A percentile compares a stretch with the other conserved stretches of the same genome.
These are phyloP conservation scores for Trachymyrmex septentrionalis DNA, from an alignment of 1,140 invertebrate genomes.

Conservation along the genomic window DNA sequence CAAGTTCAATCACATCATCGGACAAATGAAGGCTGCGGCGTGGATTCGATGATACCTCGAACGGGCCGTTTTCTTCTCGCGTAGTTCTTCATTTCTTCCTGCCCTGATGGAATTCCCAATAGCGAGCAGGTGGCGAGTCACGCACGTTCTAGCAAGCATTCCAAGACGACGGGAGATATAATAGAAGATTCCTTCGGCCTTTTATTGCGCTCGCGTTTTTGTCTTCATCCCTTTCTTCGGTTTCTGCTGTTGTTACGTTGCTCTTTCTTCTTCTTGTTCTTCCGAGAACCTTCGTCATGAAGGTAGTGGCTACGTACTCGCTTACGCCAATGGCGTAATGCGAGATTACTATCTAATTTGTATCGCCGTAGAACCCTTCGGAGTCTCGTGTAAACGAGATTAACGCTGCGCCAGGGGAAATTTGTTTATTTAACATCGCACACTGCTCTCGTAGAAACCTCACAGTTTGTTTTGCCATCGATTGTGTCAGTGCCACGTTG, in stretches of 20 bases:
- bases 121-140: slow-evolving; percentile 59
- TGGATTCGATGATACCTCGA: slow-evolving; percentile 43
- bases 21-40: slow-evolving; percentile 36
- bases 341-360: slow-evolving; percentile 75
- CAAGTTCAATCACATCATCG: slow-evolving; percentile 52
- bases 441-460: neutral
- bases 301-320: slow-evolving; percentile 34
- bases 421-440: slow-evolving; percentile 69
- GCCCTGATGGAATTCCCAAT: slow-evolving; percentile 44
- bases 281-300: slow-evolving; percentile 36
- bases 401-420: slow-evolving; percentile 56
- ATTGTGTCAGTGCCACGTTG: neutral
- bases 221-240: neutral
- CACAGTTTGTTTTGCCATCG: neutral
- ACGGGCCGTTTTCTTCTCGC: slow-evolving; percentile 12
- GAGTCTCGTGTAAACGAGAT: slow-evolving; percentile 62
- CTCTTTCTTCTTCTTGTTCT: slow-evolving; percentile 34
- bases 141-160: slow-evolving; percentile 57
- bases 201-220: slow-evolving; percentile 32
- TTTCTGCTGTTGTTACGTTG: neutral
- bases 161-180: slow-evolving; percentile 15
- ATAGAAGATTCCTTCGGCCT: slow-evolving; percentile 28
- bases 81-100: slow-evolving; percentile 9
- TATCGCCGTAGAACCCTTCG: slow-evolving; percentile 69
- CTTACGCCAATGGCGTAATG: slow-evolving; percentile 59